Base-by-base conservation (phyloP, 2,888 invertebrate species). In the Brachyptera putata region DNA sequence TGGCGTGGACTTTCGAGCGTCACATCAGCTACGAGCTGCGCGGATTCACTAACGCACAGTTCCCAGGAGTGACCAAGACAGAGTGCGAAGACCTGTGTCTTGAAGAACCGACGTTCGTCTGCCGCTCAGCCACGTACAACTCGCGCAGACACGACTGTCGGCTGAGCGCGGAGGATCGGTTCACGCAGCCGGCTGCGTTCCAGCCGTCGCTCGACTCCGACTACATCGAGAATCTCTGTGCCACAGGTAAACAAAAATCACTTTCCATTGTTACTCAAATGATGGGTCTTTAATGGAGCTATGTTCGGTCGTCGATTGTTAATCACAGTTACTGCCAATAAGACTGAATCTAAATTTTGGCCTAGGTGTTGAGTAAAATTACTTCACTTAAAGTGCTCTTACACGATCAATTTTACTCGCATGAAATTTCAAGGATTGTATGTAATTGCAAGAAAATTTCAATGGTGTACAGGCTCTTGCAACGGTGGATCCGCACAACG, bases 171-270 rank as follows among this genome's bases (percentile, higher is more conserved):
- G 78, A 80, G 62, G 78, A 79, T 67, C 70, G 79, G 41, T 73
- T 75, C 63, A 75, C 77, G 36, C 76, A 77, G 62, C 77, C 79
- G 5, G 73, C 74, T 59, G 76, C 76, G 57, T 76, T 79, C 67
- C 68, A 71, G 57, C 68, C 71, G 24, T 71, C 76, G n/a, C 68
- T 70, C 1, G 75, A 75, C 68, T 68, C 73, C 62, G 79, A 80
- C 68, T 80, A 80, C 68, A 70, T 79, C 65, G 80, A 80, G 67
- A 80, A 80, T 69, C 79, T 79, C 68, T 80, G 80, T 66, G 73
- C 77, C 18, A 72, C 74, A 49, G 71, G 77, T 76, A 69, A 68
- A 70, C 39, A 39, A 7, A 14, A 39, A n/a, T 4, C n/a, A 7
- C 14, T 14, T n/a, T n/a, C n/a, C n/a, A n/a, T n/a, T n/a, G n/a